Evolutionary conservation across 2,113 vertebrate genomes (phyloP).

Genomic region (Capreolus pygargus): DNA sequence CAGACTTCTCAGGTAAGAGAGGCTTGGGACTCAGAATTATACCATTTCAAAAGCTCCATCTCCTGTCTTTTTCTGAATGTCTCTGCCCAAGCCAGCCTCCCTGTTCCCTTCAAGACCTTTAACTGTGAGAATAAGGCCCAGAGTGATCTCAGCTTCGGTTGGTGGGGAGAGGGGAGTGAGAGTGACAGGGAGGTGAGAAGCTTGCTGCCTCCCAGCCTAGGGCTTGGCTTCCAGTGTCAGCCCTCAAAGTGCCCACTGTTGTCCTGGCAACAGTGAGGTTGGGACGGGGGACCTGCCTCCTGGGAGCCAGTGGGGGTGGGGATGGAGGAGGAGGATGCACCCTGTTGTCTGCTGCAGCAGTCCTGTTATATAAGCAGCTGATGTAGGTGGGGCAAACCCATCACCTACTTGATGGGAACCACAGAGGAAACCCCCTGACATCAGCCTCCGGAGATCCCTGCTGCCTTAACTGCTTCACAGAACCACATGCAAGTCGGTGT

Average conservation of each 20-base stretch:
- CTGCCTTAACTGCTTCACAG: background rate
- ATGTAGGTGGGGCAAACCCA: background rate
- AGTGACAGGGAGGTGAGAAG: background rate
- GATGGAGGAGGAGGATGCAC: background rate
- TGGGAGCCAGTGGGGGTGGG: background rate
- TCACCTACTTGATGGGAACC: fast-evolving
- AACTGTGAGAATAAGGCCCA: background rate
- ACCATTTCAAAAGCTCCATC: background rate
- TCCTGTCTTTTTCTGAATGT: background rate
- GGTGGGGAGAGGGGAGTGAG: background rate
- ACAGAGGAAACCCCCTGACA: background rate
- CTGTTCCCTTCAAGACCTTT: background rate
- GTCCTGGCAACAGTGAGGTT: background rate
- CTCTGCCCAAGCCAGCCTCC: background rate
- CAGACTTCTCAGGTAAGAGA: background rate
- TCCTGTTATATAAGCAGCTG: too few species aligned
- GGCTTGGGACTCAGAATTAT: background rate
- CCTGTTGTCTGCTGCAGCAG: background rate
- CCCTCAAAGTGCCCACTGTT: background rate
- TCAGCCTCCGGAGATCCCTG: background rate
- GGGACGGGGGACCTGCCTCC: background rate
- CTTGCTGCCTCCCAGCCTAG: background rate
- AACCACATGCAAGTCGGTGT: fast-evolving
- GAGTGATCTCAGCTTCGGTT: background rate
- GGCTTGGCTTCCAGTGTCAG: background rate